These are phyloP conservation scores for Numenius phaeopus DNA, from an alignment of 2,797 vertebrate species.

Conservation along the genomic window DNA sequence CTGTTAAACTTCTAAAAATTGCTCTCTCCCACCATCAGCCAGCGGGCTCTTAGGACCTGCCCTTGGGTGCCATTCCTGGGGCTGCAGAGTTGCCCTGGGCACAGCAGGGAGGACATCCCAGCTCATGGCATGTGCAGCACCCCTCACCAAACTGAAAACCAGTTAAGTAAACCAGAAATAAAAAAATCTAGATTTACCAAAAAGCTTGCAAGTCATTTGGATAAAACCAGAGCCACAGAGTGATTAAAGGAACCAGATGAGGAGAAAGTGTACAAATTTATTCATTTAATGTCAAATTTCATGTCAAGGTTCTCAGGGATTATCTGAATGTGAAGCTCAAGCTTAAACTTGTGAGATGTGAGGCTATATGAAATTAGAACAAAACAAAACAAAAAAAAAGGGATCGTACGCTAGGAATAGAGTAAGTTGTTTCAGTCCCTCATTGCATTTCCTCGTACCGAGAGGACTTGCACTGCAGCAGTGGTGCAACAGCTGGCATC, in stretches of 20 bases:
- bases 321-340: neutral
- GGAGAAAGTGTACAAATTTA: neutral
- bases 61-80: neutral
- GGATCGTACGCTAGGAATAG: neutral
- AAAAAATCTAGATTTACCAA: neutral
- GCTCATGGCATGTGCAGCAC: fast-evolving
- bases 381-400: neutral
- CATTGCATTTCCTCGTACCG: neutral
- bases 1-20: neutral
- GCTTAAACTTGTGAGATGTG: neutral
- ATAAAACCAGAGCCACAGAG: neutral
- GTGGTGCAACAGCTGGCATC: neutral
- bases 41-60: neutral
- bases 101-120: neutral
- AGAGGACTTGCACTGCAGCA: neutral
- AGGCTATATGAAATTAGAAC: neutral
- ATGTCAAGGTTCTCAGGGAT: neutral
- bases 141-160: neutral
- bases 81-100: neutral
- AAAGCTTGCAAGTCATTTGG: neutral
- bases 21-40: neutral
- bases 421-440: neutral
- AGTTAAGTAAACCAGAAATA: neutral
- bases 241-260: neutral
- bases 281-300: neutral